These are phyloP conservation scores for Argyra leucocephala DNA, from an alignment of 2,888 invertebrate genomes.

Conservation along the genomic window DNA sequence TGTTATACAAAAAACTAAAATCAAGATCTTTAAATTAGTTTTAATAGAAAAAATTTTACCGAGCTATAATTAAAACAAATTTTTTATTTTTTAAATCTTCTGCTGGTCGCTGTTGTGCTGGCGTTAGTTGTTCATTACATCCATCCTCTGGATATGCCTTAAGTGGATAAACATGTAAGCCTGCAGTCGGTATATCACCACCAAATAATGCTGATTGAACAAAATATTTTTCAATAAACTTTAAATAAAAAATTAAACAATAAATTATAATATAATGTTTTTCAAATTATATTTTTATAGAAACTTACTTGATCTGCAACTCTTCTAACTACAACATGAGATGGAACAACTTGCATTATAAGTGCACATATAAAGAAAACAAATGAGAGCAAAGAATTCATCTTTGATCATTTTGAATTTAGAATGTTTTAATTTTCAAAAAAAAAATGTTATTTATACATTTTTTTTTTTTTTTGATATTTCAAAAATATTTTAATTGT, in stretches of 20 bases:
- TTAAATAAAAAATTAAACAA: too few relatives aligned
- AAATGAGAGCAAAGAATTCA: background rate
- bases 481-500: too few relatives aligned
- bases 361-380: background rate
- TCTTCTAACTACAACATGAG: background rate
- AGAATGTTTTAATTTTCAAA: too few relatives aligned
- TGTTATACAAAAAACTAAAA: constrained; percentile 7
- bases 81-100: constrained; percentile 35
- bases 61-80: constrained; percentile 75
- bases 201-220: constrained; percentile 73
- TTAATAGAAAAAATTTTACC: constrained; percentile 41
- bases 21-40: background rate
- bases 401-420: too few relatives aligned
- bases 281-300: too few relatives aligned
- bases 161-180: constrained; percentile 61
- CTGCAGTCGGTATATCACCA: constrained; percentile 54
- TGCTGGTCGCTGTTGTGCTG: constrained; percentile 49
- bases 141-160: constrained; percentile 59
- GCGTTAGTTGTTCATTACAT: constrained; percentile 55
- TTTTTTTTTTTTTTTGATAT: too few relatives aligned
- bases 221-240: constrained; percentile 60
- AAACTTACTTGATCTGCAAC: constrained; percentile 7
- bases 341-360: background rate
- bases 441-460: too few relatives aligned
- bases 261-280: too few relatives aligned